phyloP scores from a whole-genome alignment of 2,888 invertebrate species.

The Branchellion lobata region DNA sequence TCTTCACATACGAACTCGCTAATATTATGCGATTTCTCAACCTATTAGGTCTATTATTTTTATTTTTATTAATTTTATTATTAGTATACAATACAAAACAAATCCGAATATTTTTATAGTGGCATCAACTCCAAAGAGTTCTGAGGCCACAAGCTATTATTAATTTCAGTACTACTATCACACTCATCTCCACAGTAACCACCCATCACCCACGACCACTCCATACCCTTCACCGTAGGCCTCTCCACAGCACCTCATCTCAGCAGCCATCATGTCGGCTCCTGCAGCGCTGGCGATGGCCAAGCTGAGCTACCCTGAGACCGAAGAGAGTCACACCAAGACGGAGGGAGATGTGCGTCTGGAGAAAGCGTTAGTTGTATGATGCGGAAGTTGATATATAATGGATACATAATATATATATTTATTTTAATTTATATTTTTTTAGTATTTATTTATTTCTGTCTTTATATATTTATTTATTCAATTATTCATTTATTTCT shows the following conservation, averaged over 20 bases:
- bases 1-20: too few species aligned
- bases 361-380: slow-evolving; percentile 62
- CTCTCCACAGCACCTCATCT: slow-evolving; percentile 77
- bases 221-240: slow-evolving; percentile 50
- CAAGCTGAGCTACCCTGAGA: slow-evolving; percentile 88
- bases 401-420: background rate
- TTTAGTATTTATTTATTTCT: background rate
- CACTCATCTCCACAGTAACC: too few species aligned
- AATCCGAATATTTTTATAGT: too few species aligned
- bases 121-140: too few species aligned
- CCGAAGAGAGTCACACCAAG: slow-evolving; percentile 75
- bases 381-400: background rate
- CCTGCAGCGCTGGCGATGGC: slow-evolving; percentile 85
- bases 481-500: too few species aligned
- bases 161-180: too few species aligned
- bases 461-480: background rate
- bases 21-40: too few species aligned
- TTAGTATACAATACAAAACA: too few species aligned
- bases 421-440: background rate
- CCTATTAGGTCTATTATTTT: too few species aligned
- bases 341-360: slow-evolving; percentile 73
- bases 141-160: too few species aligned
- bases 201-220: too few species aligned
- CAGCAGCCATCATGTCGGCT: slow-evolving; percentile 92
- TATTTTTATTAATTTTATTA: too few species aligned